Evolutionary conservation across 2,797 vertebrate species (phyloP), one percentile per base, ranked within the genome.

Genomic region (Hybognathus amarus): DNA sequence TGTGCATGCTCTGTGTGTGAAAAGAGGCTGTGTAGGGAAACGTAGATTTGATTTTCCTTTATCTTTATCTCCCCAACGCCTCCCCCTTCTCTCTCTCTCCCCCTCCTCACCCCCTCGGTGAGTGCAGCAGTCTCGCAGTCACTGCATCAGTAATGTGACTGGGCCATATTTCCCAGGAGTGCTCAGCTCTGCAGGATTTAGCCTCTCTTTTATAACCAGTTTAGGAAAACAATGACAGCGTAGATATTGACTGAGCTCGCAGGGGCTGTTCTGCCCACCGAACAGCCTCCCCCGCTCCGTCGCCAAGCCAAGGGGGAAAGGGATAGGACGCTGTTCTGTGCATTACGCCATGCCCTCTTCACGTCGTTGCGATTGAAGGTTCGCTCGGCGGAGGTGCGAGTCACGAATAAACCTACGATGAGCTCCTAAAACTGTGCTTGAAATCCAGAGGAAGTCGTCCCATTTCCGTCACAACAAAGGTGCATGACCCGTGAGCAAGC

Each of bases 101-200:
- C 50, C 64, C 40, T 38, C 77, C 50, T 38, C 78, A 38, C 68
- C 84, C 87, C 88, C 36, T 81, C 87, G 81, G 87, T 88, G 91
- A 88, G 93, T 92, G 81, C 86, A 85, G 88, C 85, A 87, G 86
- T 87, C 89, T 89, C 86, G 77, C 85, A 86, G 85, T 88, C 87
- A 87, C 87, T 87, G 90, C 89, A 88, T 89, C 87, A 84, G 86
- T 88, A 93, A 94, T 94, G 93, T 92, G 94, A 94, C 94, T 92
- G 93, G 94, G 94, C 93, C 94, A 95, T 95, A 95, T 95, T 95
- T 95, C 95, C 95, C 95, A 88, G 20, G 94, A 92, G 94, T 80
- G 79, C 76, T 6, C 84, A 91, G 94, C 94, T 95, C 93, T 90
- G 93, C 94, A 94, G 93, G 94, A 92, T 94, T 95, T 94, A 92